Percentiles rank a stretch among this genome's conserved stretches.
phyloP scores from a whole-genome alignment of 2,113 vertebrate genomes.

The Cyanoliseus patagonus region DNA sequence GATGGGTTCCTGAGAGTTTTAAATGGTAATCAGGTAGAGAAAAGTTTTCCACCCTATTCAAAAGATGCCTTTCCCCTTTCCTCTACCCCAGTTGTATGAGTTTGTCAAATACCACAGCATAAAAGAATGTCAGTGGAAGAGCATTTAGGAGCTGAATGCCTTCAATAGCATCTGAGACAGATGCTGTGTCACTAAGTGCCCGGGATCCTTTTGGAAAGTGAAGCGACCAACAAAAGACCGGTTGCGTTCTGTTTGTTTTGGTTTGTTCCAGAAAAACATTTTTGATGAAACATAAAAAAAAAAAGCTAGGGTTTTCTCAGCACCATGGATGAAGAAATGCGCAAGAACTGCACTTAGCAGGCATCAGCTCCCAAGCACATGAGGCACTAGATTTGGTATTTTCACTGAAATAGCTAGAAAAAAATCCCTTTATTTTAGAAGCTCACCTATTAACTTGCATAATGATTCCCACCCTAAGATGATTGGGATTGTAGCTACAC shows the following conservation, averaged over 20 bases:
- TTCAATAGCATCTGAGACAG: slow-evolving; percentile 26
- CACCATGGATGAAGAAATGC: not conserved
- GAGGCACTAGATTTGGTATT: not conserved
- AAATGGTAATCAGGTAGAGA: not conserved
- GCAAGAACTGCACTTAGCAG: not conserved
- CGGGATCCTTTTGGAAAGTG: slow-evolving; percentile 5
- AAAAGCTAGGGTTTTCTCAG: not conserved
- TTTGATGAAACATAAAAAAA: not conserved
- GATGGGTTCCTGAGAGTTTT: not conserved
- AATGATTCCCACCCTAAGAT: not conserved
- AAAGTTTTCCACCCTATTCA: slow-evolving; percentile 1
- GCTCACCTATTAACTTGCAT: not conserved
- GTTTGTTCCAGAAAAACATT: slow-evolving; percentile 47
- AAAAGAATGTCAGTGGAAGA: slow-evolving; percentile 22
- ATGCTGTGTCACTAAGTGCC: slow-evolving; percentile 17
- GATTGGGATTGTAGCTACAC: not conserved
- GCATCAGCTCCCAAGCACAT: not conserved
- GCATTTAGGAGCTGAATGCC: slow-evolving; percentile 2
- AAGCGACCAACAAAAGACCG: not conserved
- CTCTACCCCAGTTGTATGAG: not conserved
- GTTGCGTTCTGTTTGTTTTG: slow-evolving; percentile 53
- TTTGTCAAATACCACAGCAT: slow-evolving; percentile 43
- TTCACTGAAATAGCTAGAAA: not conserved
- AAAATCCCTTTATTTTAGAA: not conserved
- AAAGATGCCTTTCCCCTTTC: not conserved